Percentiles rank a stretch among this genome's conserved stretches.
phyloP scores from a whole-genome alignment of 2,113 vertebrate genomes.

The Psilopsiagon aurifrons region DNA sequence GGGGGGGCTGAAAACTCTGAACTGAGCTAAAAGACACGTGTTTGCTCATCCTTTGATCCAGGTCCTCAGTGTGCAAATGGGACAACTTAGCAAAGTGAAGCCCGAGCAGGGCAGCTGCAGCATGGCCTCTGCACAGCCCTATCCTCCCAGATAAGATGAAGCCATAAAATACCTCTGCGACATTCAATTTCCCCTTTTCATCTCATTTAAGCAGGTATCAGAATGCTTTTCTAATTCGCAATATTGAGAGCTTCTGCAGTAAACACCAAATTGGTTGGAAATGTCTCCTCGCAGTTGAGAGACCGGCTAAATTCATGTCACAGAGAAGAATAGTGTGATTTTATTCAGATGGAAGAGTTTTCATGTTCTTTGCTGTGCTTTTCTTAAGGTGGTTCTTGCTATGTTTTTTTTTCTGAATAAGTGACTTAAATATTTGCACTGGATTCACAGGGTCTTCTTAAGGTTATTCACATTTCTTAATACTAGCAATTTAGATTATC shows the following conservation, averaged over 20 bases:
- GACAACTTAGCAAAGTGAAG: not conserved
- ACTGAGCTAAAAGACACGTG: accelerated
- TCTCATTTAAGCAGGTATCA: not conserved
- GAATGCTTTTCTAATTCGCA: not conserved
- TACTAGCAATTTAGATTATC: slow-evolving; percentile 43
- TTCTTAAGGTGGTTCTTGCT: not conserved
- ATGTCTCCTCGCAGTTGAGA: not conserved
- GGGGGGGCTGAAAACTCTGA: not conserved
- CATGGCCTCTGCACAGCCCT: accelerated
- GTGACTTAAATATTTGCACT: slow-evolving; percentile 22
- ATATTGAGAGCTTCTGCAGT: not conserved
- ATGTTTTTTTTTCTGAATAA: not conserved
- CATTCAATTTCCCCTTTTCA: not conserved
- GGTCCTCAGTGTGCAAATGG: not conserved
- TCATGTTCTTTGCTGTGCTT: not conserved
- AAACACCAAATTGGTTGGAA: not conserved
- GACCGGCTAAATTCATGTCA: not conserved
- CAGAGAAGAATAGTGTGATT: not conserved
- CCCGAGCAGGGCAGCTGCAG: not conserved
- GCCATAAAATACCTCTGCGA: not conserved
- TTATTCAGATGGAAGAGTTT: not conserved
- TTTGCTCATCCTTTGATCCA: not conserved
- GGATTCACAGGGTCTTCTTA: slow-evolving; percentile 6
- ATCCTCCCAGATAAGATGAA: not conserved
- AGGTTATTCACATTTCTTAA: slow-evolving; percentile 39